phyloP scores from a whole-genome alignment of 1,140 invertebrate species.

The Drosophila arawakana region DNA sequence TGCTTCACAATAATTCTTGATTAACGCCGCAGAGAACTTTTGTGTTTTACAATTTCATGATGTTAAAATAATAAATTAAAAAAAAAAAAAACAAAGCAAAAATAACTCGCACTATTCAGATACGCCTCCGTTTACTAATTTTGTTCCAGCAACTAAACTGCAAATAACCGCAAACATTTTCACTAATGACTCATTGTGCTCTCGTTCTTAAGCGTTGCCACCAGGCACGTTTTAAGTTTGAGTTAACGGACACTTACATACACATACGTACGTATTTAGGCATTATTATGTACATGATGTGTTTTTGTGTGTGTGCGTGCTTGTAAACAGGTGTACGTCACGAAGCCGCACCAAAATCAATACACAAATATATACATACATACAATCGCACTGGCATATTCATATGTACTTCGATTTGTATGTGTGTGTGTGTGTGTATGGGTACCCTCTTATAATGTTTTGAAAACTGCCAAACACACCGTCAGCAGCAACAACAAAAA shows the following conservation, averaged over 20 bases:
- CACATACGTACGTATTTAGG: background rate
- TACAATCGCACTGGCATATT: constrained; percentile 9
- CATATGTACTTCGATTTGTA: constrained; percentile 9
- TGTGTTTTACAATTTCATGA: constrained; percentile 21
- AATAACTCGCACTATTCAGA: background rate
- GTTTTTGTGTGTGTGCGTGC: background rate
- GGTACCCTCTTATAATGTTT: constrained; percentile 33
- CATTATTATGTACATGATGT: background rate
- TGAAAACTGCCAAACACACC: constrained; percentile 32
- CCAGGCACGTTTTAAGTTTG: constrained; percentile 32
- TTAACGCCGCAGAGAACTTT: constrained; percentile 2
- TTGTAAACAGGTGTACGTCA: constrained; percentile 9
- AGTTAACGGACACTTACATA: constrained; percentile 20
- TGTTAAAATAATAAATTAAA: constrained; percentile 1
- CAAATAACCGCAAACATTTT: constrained; percentile 41
- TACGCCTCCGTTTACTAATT: background rate
- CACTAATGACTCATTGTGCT: constrained; percentile 36
- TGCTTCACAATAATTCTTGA: constrained; percentile 9
- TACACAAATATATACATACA: constrained; percentile 15
- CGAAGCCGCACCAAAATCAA: constrained; percentile 44
- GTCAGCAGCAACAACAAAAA: background rate
- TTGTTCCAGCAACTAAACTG: constrained; percentile 4
- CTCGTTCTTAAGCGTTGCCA: constrained; percentile 29
- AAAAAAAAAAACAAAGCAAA: background rate
- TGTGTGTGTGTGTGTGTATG: background rate